These are phyloP conservation scores for Oceanites oceanicus DNA, from an alignment of 2,113 vertebrate genomes.

Conservation along the genomic window DNA sequence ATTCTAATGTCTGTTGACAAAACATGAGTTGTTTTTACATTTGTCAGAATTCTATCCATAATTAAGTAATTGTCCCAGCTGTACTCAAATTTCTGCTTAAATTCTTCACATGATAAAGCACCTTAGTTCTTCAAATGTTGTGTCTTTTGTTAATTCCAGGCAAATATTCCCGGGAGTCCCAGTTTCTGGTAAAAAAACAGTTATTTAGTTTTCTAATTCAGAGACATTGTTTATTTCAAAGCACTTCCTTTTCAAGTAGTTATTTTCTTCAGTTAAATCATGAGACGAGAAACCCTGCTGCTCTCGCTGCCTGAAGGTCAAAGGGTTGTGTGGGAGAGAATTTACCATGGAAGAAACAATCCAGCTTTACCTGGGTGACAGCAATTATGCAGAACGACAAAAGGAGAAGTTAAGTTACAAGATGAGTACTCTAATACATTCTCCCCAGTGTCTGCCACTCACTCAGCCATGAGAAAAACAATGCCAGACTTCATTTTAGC, in stretches of 20 bases:
- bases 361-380: constrained; percentile 79
- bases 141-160: not conserved
- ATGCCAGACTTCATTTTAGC: constrained; percentile 39
- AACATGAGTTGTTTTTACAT: not conserved
- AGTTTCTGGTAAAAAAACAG: not conserved
- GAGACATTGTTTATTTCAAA: constrained; percentile 34
- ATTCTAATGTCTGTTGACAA: not conserved
- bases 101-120: not conserved
- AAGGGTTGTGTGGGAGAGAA: constrained; percentile 67
- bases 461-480: constrained; percentile 61
- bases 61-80: not conserved
- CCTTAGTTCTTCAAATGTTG: not conserved
- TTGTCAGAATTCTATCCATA: not conserved
- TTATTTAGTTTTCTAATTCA: constrained; percentile 26
- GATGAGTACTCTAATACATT: constrained; percentile 64
- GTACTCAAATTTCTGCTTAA: not conserved
- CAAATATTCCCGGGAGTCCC: not conserved
- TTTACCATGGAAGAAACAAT: constrained; percentile 63
- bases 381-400: constrained; percentile 79
- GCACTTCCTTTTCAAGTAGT: constrained; percentile 36
- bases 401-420: constrained; percentile 73
- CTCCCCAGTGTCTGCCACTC: constrained; percentile 78
- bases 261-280: constrained; percentile 25
- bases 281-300: constrained; percentile 48
- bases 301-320: constrained; percentile 65